Evolutionary conservation across 1,140 invertebrate species (phyloP).

Genomic region (Ephestia elutella): DNA sequence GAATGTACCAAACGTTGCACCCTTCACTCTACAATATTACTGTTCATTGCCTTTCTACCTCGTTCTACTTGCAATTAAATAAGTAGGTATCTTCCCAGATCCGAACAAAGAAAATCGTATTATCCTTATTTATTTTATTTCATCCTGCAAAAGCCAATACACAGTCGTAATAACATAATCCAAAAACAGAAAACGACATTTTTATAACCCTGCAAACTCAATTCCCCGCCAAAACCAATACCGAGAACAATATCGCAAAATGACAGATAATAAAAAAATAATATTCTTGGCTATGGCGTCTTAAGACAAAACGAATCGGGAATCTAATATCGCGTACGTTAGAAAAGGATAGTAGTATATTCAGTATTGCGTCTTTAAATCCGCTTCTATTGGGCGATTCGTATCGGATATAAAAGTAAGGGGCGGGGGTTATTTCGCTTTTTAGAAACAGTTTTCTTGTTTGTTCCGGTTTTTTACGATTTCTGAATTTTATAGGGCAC

Average conservation of each 20-base stretch:
- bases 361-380: constrained; percentile 41
- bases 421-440: constrained; percentile 37
- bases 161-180: constrained; percentile 8
- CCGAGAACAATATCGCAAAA: constrained; percentile 36
- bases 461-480: constrained; percentile 44
- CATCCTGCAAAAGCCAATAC: neutral
- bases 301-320: constrained; percentile 11
- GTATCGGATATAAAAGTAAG: constrained; percentile 58
- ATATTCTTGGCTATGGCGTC: constrained; percentile 6
- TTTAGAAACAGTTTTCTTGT: constrained; percentile 22
- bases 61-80: no score
- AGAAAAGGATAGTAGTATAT: constrained; percentile 35
- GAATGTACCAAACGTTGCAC: no score
- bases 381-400: constrained; percentile 50
- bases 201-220: constrained; percentile 7
- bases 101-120: neutral
- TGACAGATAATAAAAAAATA: constrained; percentile 22
- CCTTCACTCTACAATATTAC: no score
- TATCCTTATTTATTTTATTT: neutral
- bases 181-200: constrained; percentile 7
- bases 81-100: no score
- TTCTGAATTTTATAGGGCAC: constrained; percentile 54
- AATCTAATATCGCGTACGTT: constrained; percentile 13
- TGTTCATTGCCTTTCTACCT: no score
- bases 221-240: constrained; percentile 27